Conservation (phyloP, 1,140 invertebrate species). For the Tetragnatha versicolor region DNA sequence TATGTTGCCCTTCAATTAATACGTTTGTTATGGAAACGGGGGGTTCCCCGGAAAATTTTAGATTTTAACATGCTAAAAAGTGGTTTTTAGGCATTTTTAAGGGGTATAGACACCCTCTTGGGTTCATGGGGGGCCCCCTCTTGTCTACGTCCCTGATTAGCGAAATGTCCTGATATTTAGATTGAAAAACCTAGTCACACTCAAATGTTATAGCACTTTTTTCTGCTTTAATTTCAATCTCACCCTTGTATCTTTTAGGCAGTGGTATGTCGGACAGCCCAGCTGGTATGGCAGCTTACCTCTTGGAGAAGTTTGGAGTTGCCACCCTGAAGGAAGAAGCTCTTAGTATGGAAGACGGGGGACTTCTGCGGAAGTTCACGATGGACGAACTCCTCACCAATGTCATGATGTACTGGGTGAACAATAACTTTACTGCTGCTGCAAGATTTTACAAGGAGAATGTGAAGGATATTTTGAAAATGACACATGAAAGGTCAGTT, state of each 20-base stretch:
- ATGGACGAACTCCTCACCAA: slow-evolving; percentile 84
- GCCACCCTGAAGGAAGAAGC: slow-evolving; percentile 40
- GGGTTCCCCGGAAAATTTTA: too few species aligned
- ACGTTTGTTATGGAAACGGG: too few species aligned
- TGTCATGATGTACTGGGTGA: slow-evolving; percentile 87
- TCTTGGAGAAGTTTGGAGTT: slow-evolving; percentile 82
- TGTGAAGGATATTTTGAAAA: slow-evolving; percentile 6
- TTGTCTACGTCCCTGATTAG: too few species aligned
- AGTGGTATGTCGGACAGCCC: slow-evolving; percentile 40
- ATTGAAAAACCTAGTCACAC: too few species aligned
- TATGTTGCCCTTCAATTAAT: too few species aligned
- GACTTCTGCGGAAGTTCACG: slow-evolving; percentile 71
- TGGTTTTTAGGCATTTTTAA: too few species aligned
- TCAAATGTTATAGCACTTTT: too few species aligned
- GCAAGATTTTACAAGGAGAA: slow-evolving; percentile 77
- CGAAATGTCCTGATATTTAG: too few species aligned
- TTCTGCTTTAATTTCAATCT: too few species aligned
- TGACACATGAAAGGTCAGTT: slow-evolving; percentile 11
- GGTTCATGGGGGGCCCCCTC: too few species aligned
- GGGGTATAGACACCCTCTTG: too few species aligned
- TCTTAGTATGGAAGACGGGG: slow-evolving; percentile 72
- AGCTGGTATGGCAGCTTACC: slow-evolving; percentile 41
- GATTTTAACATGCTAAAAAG: too few species aligned
- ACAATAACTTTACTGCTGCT: slow-evolving; percentile 78
- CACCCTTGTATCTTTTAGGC: slow-evolving; percentile 67